Conservation (phyloP, 2,888 invertebrate genomes). For the Callyntrura sp. region DNA sequence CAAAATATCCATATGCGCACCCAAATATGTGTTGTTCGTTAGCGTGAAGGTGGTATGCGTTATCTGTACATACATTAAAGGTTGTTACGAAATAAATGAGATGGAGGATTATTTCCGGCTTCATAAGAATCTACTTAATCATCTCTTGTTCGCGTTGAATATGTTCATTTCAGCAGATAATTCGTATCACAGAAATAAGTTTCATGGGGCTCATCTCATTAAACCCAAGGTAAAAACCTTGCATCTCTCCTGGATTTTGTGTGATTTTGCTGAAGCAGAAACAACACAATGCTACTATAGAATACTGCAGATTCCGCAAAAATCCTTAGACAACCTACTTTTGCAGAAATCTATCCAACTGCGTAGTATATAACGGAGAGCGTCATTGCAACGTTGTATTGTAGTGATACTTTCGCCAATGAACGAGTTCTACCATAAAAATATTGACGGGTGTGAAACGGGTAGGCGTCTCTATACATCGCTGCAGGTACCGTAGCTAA, state of each 20-base stretch:
- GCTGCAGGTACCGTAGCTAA: too few relatives aligned
- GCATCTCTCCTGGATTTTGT: not conserved
- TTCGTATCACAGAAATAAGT: constrained; percentile 17
- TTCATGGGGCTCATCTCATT: constrained; percentile 7
- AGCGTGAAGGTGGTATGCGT: too few relatives aligned
- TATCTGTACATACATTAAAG: not conserved
- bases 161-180: not conserved
- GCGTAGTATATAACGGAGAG: too few relatives aligned
- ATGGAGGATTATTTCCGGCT: constrained; percentile 36
- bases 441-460: too few relatives aligned
- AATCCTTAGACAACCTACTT: not conserved
- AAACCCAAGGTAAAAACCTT: not conserved
- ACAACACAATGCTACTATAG: not conserved
- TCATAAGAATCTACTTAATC: constrained; percentile 18
- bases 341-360: too few relatives aligned
- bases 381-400: too few relatives aligned
- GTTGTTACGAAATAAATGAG: constrained; percentile 27
- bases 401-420: too few relatives aligned
- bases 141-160: constrained; percentile 4
- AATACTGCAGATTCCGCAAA: not conserved
- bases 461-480: too few relatives aligned
- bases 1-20: too few relatives aligned
- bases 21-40: too few relatives aligned
- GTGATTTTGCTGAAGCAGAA: not conserved
- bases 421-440: too few relatives aligned